Conservation (phyloP, 2,888 invertebrate species). For the Periphyllus acericola region DNA sequence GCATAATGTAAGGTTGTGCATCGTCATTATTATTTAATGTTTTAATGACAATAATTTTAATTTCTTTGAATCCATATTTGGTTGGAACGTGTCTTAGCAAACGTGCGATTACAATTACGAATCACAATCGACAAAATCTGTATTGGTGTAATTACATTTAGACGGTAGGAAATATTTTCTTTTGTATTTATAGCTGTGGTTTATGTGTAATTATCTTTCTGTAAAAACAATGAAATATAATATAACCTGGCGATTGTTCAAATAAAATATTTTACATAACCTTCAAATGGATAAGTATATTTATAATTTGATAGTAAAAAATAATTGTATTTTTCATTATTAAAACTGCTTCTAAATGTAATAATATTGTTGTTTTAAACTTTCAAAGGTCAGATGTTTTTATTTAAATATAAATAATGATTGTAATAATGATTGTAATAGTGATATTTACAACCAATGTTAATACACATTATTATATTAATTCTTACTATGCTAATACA, state of each 20-base stretch:
- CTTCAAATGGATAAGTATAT: slow-evolving; percentile 3
- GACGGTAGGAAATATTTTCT: background rate
- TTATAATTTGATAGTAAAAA: slow-evolving; percentile 7
- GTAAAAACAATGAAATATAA: slow-evolving; percentile 16
- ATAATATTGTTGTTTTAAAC: background rate
- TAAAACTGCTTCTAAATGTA: background rate
- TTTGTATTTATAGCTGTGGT: slow-evolving; percentile 2
- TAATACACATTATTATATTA: too few relatives aligned
- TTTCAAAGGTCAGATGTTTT: slow-evolving; percentile 10
- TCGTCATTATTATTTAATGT: background rate
- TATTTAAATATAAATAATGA: background rate
- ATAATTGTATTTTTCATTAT: background rate
- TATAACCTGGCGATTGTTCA: slow-evolving; percentile 1
- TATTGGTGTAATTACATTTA: background rate
- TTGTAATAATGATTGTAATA: background rate
- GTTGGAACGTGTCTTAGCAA: background rate
- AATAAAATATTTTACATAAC: slow-evolving; percentile 21
- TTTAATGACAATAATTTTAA: background rate
- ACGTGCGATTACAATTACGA: background rate
- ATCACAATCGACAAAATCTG: background rate
- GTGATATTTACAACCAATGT: background rate
- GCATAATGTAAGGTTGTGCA: too few relatives aligned
- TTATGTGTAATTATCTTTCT: background rate
- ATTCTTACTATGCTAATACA: too few relatives aligned
- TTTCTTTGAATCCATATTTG: background rate